A percentile compares a stretch with the other conserved stretches of the same genome.
phyloP scores from a whole-genome alignment of 1,140 invertebrate species.

The Choristoneura fumiferana region DNA sequence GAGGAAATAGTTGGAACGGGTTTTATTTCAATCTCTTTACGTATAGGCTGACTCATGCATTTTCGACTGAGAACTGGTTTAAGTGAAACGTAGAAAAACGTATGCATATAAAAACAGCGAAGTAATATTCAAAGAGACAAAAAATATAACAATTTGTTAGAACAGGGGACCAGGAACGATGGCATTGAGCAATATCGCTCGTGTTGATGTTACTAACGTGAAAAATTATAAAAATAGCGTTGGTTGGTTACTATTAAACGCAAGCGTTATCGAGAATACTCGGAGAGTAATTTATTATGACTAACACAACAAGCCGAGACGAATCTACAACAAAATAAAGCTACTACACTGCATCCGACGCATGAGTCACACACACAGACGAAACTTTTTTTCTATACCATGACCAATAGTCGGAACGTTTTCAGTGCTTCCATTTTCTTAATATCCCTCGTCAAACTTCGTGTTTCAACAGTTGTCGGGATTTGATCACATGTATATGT shows the following conservation, averaged over 20 bases:
- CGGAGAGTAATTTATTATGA: slow-evolving; percentile 26
- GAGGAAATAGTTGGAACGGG: slow-evolving; percentile 39
- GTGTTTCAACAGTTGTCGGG: too few species aligned
- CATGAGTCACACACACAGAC: slow-evolving; percentile 43
- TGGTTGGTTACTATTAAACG: too few species aligned
- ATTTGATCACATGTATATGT: too few species aligned
- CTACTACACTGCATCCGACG: slow-evolving; percentile 1
- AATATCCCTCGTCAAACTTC: too few species aligned
- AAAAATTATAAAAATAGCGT: background rate
- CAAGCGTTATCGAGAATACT: too few species aligned
- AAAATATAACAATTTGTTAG: too few species aligned
- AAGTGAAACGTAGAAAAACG: slow-evolving; percentile 20
- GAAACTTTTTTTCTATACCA: background rate
- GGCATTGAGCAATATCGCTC: too few species aligned
- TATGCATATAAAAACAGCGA: too few species aligned
- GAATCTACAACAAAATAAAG: slow-evolving; percentile 30
- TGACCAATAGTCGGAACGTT: background rate
- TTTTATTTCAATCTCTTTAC: slow-evolving; percentile 47
- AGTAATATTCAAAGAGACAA: too few species aligned
- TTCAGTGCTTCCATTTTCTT: too few species aligned
- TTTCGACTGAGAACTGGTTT: slow-evolving; percentile 49
- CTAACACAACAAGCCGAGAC: slow-evolving; percentile 33
- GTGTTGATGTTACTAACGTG: background rate
- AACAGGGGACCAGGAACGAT: too few species aligned
- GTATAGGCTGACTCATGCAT: slow-evolving; percentile 56